These are phyloP conservation scores for Micoletzkya japonica DNA, from an alignment of 2,888 invertebrate genomes.

Conservation along the genomic window DNA sequence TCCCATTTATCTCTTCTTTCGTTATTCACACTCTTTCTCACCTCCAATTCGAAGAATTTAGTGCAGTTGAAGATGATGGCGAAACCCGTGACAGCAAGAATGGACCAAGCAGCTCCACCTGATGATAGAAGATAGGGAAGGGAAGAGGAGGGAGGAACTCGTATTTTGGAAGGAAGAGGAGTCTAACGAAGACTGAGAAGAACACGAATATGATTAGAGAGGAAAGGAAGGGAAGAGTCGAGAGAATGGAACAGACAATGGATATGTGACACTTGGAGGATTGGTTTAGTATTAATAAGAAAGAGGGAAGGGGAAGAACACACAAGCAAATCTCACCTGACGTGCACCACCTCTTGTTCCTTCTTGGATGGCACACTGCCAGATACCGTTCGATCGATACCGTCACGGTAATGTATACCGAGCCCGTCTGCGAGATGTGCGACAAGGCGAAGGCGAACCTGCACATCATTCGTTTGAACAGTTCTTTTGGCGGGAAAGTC, in stretches of 20 bases:
- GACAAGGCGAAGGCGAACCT: constrained; percentile 58
- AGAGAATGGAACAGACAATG: no score
- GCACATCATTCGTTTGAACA: constrained; percentile 5
- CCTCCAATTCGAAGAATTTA: constrained; percentile 59
- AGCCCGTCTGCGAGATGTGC: constrained; percentile 60
- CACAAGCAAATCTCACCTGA: constrained; percentile 41
- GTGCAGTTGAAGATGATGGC: constrained; percentile 59
- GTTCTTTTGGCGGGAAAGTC: constrained; percentile 1
- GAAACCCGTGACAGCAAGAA: constrained; percentile 57
- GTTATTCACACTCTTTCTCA: no score
- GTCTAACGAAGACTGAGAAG: background rate
- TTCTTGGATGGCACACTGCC: constrained; percentile 54
- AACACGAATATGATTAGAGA: background rate
- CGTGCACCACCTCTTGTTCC: constrained; percentile 46
- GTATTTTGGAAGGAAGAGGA: background rate
- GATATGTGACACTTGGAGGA: background rate
- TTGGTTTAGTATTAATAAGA: background rate
- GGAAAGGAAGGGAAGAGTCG: no score
- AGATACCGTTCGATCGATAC: constrained; percentile 60
- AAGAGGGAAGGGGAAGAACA: background rate
- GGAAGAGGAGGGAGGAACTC: background rate
- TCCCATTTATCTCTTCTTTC: no score
- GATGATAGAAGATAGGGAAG: background rate
- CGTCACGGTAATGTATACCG: constrained; percentile 57
- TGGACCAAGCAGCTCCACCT: constrained; percentile 52